Evolutionary conservation across 2,113 vertebrate genomes (phyloP), one percentile per base, ranked within the genome.

Genomic region (Hippocampus comes): DNA sequence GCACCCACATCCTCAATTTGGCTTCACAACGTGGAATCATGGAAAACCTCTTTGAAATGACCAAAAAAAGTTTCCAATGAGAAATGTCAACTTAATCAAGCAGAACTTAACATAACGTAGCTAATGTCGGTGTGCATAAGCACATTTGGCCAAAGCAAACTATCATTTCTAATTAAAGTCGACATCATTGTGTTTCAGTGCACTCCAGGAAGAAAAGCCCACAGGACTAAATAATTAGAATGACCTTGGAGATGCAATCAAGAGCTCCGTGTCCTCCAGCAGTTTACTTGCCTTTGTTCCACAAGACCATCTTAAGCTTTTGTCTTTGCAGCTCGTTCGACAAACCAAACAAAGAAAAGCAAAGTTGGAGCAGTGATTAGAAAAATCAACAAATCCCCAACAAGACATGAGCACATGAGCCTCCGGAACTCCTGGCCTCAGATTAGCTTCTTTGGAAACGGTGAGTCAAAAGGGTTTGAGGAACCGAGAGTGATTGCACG

Each of bases 361-460:
- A 78, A 83, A 84, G 88, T 84, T 82, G 73, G 81, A 88, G 55
- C 84, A 83, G 80, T 91, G 89, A 92, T 92, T 91, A 91, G 71
- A 90, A 87, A 89, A 90, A 89, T 90, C 87, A 92, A 91, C 87
- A 91, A 92, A 91, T 88, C 89, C 86, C 82, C 79, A 14, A 83
- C 85, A 91, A 91, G 89, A 92, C 90, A 82, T 91, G 89, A 91
- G 87, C 86, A 71, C 89, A 91, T 89, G 84, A 78, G 87, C 88
- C 89, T 87, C 82, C 34, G 70, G 86, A 89, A 86, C 59, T 61
- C 15, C 59, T 61, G 59, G 59, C 59, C 59, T 61, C 70, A 67
- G 89, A 91, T 93, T 85, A 81, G 84, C 82, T 88, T 91, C 71
- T 91, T 75, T 80, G 86, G 89, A 92, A 88, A 91, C 84, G 88